Evolutionary conservation across 1,140 invertebrate genomes (phyloP), one percentile per base, ranked within the genome.

Genomic region (Riptortus pedestris): DNA sequence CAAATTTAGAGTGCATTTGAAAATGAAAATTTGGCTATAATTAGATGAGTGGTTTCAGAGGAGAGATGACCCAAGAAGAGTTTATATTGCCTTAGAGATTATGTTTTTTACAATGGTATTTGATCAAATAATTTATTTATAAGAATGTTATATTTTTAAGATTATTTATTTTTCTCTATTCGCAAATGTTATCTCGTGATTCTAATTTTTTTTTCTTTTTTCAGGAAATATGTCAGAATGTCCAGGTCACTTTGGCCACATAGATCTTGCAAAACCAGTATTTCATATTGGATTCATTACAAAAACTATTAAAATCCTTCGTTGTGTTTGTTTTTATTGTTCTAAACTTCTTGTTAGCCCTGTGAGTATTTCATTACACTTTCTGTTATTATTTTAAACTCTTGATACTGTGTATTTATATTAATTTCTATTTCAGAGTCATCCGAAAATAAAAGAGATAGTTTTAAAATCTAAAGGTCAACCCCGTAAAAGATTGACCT

Each of bases 211-310:
- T 18, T 67, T 65, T 31, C 69, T 59, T 48, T 65, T 65, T 66
- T 60, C 62, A 74, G 74, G 86, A 24, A 97, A 94, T 71, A 94
- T 98, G 90, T 89, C 90, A 1, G 95, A 99, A 75, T 99, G 97
- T 76, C 94, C 96, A 18, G 97, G 97, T 0, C 97, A 99, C 76
- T 99, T 99, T 80, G 97, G 96, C n/a, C 97, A 99, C 74, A 90
- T 99, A 67, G 94, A 99, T 75, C 78, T 99, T 58, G 89, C 95
- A 0, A 99, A 99, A 76, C 97, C 97, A 24, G 96, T 99, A 2
- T 99, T 94, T 77, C 95, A 99, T 74, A 87, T 97, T 73, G 96
- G 95, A 55, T 99, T 98, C 73, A 81, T 99, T 22, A 94, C 91
- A 62, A 99, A 99, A 78, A 93, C 88, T 0, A 91, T 99, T 47